Base-by-base conservation (phyloP, 2,888 invertebrate species). In the Prostheceraeus crozeri region DNA sequence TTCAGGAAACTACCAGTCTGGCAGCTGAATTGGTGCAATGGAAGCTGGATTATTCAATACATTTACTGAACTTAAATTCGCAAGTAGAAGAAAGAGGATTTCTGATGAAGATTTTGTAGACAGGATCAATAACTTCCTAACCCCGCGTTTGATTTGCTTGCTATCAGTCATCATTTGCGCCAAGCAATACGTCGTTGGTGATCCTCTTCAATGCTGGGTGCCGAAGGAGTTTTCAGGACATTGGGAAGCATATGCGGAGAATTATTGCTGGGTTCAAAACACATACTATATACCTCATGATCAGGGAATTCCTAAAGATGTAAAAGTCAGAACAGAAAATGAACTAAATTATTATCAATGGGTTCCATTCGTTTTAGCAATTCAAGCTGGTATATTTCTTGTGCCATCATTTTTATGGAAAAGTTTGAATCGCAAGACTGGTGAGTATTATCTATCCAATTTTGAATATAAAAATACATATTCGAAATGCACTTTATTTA, bases 81-180 rank as follows among this genome's bases (percentile, higher is more conserved):
- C 59, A n/a, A 60, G 59, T 19, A 16, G 57, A n/a, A 31, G 8
- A 4, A 23, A 57, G n/a, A 21, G 58, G 14, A 60, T 59, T 16
- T 28, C 59, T 16, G 76, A 76, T 61, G 73, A 74, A 62, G 75
- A 75, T 65, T 68, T 70, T 68, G 71, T 75, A 48, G 79, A 79
- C 66, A 67, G 78, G 35, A 67, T 79, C 61, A 77, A 75, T 67
- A 78, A 78, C 65, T 74, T 74, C 61, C 75, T 76, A 66, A 77
- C 78, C 11, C 76, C 77, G 57, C 73, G 84, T 53, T 84, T 91
- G 70, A 80, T 94, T 75, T 84, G 91, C 69, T 87, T 89, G 64
- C 90, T 90, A 77, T 89, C 89, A 64, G 80, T 93, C 70, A 81
- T 93, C 71, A 89, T 93, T 64, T 90, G 90, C 53, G 88, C 89